phyloP scores from a whole-genome alignment of 2,113 vertebrate genomes.

The Hymenochirus boettgeri region DNA sequence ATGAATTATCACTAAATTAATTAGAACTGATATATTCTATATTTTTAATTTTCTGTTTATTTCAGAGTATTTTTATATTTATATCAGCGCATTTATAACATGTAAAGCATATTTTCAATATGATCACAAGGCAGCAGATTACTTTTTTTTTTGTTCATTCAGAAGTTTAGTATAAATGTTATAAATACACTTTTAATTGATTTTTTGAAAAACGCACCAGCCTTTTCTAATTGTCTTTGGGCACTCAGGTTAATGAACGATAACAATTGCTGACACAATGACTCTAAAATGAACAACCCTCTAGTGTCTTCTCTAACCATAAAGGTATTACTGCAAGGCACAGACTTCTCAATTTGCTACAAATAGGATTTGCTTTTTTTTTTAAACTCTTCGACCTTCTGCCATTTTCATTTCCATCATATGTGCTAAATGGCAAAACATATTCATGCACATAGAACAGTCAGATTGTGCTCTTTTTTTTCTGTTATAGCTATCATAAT shows the following conservation, averaged over 20 bases:
- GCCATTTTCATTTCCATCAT: conserved; percentile 24
- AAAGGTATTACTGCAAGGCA: conserved; percentile 5
- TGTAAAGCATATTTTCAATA: no score
- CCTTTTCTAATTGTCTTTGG: conserved; percentile 8
- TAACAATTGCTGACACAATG: conserved; percentile 24
- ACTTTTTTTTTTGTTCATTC: no score
- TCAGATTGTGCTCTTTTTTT: conserved; percentile 39
- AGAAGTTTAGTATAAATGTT: no score
- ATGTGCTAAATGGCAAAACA: neutral
- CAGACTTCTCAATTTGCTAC: neutral
- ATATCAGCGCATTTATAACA: no score
- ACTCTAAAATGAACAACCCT: conserved; percentile 6
- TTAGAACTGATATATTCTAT: no score
- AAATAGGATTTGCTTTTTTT: conserved; percentile 11
- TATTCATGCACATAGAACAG: neutral
- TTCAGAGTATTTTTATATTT: no score
- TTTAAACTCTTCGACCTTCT: conserved; percentile 26
- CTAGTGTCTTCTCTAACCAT: neutral
- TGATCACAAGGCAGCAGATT: no score
- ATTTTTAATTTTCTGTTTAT: no score
- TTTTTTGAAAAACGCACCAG: conserved; percentile 20
- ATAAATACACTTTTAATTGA: neutral
- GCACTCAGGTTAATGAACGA: conserved; percentile 22
- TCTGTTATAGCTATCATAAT: neutral
- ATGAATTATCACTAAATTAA: no score